phyloP scores from a whole-genome alignment of 2,113 vertebrate genomes.

The Serinus canaria region DNA sequence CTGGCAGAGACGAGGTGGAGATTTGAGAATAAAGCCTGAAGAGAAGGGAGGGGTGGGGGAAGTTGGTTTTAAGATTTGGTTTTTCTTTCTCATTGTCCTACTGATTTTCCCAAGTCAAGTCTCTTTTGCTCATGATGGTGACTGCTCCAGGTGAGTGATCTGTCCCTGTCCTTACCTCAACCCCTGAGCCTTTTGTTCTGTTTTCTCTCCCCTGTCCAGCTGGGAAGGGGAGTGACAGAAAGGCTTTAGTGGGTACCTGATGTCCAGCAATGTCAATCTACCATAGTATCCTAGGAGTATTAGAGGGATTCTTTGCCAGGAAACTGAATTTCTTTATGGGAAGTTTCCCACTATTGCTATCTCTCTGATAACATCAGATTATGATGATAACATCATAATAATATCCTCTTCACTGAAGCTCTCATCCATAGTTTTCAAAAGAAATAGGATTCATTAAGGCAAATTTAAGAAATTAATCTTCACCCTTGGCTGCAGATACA shows the following conservation, averaged over 20 bases:
- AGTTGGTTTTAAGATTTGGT: neutral
- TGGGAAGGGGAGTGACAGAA: neutral
- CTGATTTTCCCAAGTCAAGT: neutral
- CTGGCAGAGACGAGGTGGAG: neutral
- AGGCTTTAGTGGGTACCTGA: neutral
- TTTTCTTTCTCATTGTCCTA: neutral
- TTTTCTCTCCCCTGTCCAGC: neutral
- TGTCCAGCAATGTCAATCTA: neutral
- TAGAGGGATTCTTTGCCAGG: neutral
- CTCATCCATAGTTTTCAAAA: neutral
- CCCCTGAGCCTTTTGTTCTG: rapidly evolving
- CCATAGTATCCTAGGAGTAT: neutral
- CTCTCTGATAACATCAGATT: neutral
- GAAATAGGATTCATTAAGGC: conserved; percentile 26
- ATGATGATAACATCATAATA: neutral
- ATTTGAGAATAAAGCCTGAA: neutral
- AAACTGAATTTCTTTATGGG: neutral
- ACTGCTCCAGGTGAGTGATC: neutral
- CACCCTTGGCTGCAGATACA: neutral
- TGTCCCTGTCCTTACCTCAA: neutral
- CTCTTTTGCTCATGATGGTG: neutral
- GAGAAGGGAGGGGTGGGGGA: neutral
- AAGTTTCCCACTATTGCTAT: neutral
- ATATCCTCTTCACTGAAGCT: neutral
- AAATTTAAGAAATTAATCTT: conserved; percentile 43